These are phyloP conservation scores for Heliconius hermathena DNA, from an alignment of 1,140 invertebrate genomes.

Conservation along the genomic window DNA sequence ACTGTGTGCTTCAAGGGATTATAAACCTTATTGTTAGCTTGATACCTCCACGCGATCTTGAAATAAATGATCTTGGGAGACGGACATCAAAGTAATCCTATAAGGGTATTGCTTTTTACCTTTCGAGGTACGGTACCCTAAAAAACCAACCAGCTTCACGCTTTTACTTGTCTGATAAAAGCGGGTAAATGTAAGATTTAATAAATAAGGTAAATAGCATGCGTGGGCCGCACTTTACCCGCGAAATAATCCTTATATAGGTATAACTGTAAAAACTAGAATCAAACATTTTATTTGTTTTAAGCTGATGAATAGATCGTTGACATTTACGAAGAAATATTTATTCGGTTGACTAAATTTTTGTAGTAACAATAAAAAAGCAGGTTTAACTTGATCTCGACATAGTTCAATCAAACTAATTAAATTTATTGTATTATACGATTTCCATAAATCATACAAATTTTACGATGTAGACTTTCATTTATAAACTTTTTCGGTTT, in stretches of 20 bases:
- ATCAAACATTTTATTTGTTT: neutral
- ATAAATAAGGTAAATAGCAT: neutral
- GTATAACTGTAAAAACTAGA: constrained; percentile 7
- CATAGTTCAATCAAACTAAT: neutral
- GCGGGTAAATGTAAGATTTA: neutral
- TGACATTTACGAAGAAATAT: neutral
- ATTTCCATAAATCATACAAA: too few species aligned
- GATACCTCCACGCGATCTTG: too few species aligned
- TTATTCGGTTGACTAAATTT: neutral
- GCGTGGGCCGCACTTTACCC: neutral
- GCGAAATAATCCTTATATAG: neutral
- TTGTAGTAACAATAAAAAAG: neutral
- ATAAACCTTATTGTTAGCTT: too few species aligned
- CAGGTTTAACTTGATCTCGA: neutral
- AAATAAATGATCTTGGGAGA: too few species aligned
- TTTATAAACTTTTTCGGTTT: too few species aligned
- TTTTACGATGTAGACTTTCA: too few species aligned
- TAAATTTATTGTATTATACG: neutral
- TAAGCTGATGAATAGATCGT: neutral
- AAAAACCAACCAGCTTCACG: too few species aligned
- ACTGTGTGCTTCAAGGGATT: too few species aligned
- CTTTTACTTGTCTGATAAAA: too few species aligned
- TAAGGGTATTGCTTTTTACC: too few species aligned
- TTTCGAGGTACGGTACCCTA: too few species aligned
- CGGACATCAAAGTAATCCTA: too few species aligned